Percentiles rank a stretch among this genome's conserved stretches.
These are phyloP conservation scores for Elanus axillaris DNA, from an alignment of 2,113 vertebrate genomes.

Conservation along the genomic window DNA sequence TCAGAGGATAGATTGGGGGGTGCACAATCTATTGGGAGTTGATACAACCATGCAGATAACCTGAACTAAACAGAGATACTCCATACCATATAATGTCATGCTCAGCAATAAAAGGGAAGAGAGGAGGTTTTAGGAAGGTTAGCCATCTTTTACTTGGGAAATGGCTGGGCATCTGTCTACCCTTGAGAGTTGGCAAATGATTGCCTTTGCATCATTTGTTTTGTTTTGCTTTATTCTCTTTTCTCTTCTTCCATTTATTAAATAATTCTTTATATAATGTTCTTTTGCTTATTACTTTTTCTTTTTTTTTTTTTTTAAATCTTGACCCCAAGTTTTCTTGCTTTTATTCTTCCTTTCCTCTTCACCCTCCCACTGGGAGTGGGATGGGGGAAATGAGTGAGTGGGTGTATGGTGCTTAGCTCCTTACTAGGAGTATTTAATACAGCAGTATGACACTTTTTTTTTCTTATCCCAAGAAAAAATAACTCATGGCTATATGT, in stretches of 20 bases:
- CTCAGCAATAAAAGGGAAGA: neutral
- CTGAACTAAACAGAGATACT: neutral
- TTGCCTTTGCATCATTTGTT: neutral
- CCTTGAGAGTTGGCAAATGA: neutral
- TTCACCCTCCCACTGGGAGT: neutral
- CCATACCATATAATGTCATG: accelerated
- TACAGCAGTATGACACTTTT: neutral
- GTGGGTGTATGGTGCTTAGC: neutral
- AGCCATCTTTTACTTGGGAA: neutral
- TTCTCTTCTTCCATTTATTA: neutral
- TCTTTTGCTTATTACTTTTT: neutral
- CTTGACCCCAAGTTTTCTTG: neutral
- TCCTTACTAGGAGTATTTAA: neutral
- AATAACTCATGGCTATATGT: neutral
- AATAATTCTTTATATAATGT: neutral
- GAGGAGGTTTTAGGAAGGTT: neutral
- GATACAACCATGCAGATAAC: neutral
- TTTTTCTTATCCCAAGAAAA: neutral
- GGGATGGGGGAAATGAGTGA: neutral
- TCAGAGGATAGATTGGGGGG: neutral
- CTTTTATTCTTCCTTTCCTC: neutral
- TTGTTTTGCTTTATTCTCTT: neutral
- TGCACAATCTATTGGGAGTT: neutral
- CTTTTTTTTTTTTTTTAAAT: neutral
- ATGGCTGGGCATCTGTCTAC: neutral